Base-by-base conservation (phyloP, 2,113 vertebrate genomes). In the Eulemur macaco region DNA sequence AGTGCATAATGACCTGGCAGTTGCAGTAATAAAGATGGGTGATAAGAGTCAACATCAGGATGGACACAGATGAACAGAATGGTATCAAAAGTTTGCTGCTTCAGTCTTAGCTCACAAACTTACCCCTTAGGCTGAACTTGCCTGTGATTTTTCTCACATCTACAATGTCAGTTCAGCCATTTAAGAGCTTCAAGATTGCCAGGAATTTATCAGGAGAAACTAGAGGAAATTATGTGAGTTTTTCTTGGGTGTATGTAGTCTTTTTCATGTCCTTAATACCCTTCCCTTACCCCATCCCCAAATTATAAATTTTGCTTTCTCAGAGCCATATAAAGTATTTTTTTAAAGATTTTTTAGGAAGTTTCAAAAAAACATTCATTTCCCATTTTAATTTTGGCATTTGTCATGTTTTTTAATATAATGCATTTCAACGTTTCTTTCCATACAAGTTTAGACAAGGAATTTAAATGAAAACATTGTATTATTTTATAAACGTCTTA, bases 311-410 rank as follows among this genome's bases (percentile, higher is more conserved):
- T 84, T 87, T 66, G n/a, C 66, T 89, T 91, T 94, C 54, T n/a
- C 7, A 58, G 23, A 58, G 34, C 15, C 11, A 37, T 78, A 34
- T 31, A 34, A 81, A 45, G 8, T 69, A 52, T 60, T 88, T 85
- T 47, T 63, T 56, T 25, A 23, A 39, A 27, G 12, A 52, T 52
- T 50, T 91, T 63, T 23, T 17, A 80, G 56, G 63, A 91, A 73
- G 5, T 74, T 78, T 89, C 45, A 1, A 20, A n/a, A 76, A 91
- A 17, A 6, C 76, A 66, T 25, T 81, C 50, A 95, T 73, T 93
- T 23, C 7, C 81, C 80, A 91, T 91, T 86, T 95, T 86, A 96
- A 86, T 96, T 18, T 31, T 94, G 60, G 37, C n/a, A 68, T 87
- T 94, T 64, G 8, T 85, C 37, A 34, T 63, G n/a, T 56, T 85